Evolutionary conservation across 2,888 invertebrate genomes (phyloP).

Genomic region (Drosophila imparisetae): DNA sequence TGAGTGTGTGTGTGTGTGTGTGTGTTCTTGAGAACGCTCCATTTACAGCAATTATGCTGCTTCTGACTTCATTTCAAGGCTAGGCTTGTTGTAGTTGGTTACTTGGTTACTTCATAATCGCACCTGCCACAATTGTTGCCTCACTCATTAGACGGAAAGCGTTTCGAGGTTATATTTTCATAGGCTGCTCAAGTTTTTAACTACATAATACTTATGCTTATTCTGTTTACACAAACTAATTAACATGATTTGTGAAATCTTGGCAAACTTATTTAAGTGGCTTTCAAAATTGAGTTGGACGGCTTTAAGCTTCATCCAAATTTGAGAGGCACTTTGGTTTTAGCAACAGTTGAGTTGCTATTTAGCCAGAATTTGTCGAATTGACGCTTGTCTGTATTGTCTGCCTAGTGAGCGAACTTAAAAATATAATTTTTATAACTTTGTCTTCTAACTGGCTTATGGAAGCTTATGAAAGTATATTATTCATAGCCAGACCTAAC

Average conservation of each 20-base stretch:
- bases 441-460: neutral
- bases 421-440: neutral
- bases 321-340: neutral
- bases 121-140: conserved; percentile 24
- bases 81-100: neutral
- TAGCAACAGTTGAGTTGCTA: neutral
- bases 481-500: neutral
- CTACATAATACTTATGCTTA: neutral
- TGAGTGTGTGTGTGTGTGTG: neutral
- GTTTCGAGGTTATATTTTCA: conserved; percentile 10
- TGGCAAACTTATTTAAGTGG: neutral
- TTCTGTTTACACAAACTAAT: neutral
- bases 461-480: neutral
- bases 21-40: conserved; percentile 26
- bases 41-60: conserved; percentile 25
- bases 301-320: neutral
- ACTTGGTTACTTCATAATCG: conserved; percentile 1
- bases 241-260: neutral
- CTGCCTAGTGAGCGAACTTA: no score
- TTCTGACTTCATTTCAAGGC: conserved; percentile 34
- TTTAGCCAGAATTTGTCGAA: neutral
- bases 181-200: neutral
- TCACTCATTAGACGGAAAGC: conserved; percentile 9
- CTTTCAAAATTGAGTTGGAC: neutral
- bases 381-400: no score